Conservation (phyloP, 2,888 invertebrate species). For the Amphipoea oculea region DNA sequence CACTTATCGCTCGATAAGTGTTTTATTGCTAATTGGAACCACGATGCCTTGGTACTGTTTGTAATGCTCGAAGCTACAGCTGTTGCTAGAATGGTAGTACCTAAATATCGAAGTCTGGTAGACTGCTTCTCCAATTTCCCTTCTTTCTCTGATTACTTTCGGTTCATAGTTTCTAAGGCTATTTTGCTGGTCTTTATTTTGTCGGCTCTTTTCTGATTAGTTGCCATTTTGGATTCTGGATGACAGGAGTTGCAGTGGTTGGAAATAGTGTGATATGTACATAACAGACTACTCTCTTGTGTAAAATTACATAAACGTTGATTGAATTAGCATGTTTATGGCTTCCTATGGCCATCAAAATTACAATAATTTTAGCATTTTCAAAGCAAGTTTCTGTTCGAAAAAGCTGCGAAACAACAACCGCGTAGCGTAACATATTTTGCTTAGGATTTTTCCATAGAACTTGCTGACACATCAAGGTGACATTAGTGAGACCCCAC, state of each 20-base stretch:
- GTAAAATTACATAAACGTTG: neutral
- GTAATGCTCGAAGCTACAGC: conserved; percentile 2
- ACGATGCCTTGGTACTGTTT: conserved; percentile 1
- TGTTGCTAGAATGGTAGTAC: neutral
- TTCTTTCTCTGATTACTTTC: neutral
- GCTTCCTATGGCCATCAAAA: neutral
- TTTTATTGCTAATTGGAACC: conserved; percentile 49
- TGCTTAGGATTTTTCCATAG: neutral
- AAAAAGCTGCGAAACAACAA: neutral
- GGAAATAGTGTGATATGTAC: neutral
- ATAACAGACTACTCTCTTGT: neutral
- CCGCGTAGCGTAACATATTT: neutral
- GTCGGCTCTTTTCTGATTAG: neutral
- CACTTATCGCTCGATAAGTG: conserved; percentile 26
- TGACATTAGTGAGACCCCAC: conserved; percentile 7
- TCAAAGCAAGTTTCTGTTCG: neutral
- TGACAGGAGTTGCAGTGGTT: neutral
- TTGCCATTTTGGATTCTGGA: neutral
- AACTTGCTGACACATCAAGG: conserved; percentile 14
- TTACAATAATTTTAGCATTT: neutral
- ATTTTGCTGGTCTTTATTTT: neutral
- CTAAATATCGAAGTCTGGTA: neutral
- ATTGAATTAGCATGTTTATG: neutral
- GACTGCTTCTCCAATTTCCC: neutral
- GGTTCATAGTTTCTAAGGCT: neutral